These are phyloP conservation scores for Aleiodes leptofemur DNA, from an alignment of 2,888 invertebrate genomes.

Conservation along the genomic window DNA sequence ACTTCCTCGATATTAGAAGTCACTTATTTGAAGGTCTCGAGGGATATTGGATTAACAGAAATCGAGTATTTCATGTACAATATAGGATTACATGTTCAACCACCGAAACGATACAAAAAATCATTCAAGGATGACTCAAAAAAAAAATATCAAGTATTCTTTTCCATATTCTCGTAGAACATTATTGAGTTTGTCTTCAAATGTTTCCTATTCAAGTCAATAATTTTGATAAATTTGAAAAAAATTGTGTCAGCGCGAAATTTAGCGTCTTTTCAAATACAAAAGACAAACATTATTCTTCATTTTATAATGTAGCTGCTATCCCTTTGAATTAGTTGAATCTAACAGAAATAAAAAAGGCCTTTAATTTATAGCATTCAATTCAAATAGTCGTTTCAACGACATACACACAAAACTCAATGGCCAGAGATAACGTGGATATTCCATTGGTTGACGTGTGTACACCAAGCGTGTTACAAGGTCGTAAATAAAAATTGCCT, in stretches of 20 bases:
- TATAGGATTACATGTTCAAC: not conserved
- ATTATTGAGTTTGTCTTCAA: too few species aligned
- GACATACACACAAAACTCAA: slow-evolving; percentile 1
- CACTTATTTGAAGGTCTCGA: not conserved
- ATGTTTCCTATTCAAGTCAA: too few species aligned
- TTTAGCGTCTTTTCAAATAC: not conserved
- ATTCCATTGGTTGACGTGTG: slow-evolving; percentile 20
- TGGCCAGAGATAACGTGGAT: slow-evolving; percentile 23
- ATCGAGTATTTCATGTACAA: not conserved
- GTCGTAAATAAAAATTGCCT: not conserved
- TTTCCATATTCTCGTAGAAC: too few species aligned
- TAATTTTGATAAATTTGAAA: not conserved
- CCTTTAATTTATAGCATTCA: slow-evolving; percentile 19
- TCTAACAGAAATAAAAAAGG: not conserved
- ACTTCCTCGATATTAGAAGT: not conserved
- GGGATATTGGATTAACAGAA: not conserved
- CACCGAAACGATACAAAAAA: not conserved
- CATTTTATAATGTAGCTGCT: not conserved
- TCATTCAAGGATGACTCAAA: not conserved
- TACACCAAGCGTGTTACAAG: slow-evolving; percentile 20
- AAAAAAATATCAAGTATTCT: not conserved
- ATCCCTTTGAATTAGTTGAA: not conserved
- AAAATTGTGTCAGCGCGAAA: not conserved
- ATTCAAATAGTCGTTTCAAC: slow-evolving; percentile 9
- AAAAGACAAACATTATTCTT: not conserved